phyloP scores from a whole-genome alignment of 2,888 invertebrate genomes.

The Oscheius sp. region DNA sequence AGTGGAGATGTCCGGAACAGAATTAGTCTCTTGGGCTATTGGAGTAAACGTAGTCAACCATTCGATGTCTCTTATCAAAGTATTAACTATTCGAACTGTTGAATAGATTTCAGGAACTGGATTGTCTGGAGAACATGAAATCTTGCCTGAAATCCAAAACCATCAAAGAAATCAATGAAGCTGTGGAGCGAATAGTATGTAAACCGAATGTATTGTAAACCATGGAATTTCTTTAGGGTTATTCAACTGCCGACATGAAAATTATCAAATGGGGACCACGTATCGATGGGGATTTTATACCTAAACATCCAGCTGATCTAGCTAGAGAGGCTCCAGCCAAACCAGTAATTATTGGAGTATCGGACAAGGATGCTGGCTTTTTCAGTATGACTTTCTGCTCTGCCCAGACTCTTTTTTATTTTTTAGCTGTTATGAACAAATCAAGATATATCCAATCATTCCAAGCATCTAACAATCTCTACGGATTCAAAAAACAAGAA shows the following conservation, averaged over 20 bases:
- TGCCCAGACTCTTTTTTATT: not conserved
- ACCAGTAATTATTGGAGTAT: constrained; percentile 20
- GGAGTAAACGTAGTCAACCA: constrained; percentile 24
- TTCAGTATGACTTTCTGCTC: constrained; percentile 3
- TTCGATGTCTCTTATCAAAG: constrained; percentile 9
- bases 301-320: not conserved
- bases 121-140: constrained; percentile 8
- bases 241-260: not conserved
- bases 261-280: constrained; percentile 27
- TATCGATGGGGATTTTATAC: constrained; percentile 30
- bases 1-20: constrained; percentile 50
- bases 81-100: not conserved
- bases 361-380: constrained; percentile 21
- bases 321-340: constrained; percentile 16
- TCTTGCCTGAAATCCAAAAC: constrained; percentile 39
- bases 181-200: constrained; percentile 29
- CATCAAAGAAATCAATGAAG: constrained; percentile 40
- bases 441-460: constrained; percentile 12
- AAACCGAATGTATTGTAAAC: not conserved
- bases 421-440: constrained; percentile 23
- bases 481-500: constrained; percentile 3
- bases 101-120: constrained; percentile 22
- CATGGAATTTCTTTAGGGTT: constrained; percentile 7
- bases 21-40: constrained; percentile 40
- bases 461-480: not conserved